A percentile compares a stretch with the other conserved stretches of the same genome.
Evolutionary conservation across 2,888 invertebrate genomes (phyloP).

Genomic region (Drosophila ezoana): DNA sequence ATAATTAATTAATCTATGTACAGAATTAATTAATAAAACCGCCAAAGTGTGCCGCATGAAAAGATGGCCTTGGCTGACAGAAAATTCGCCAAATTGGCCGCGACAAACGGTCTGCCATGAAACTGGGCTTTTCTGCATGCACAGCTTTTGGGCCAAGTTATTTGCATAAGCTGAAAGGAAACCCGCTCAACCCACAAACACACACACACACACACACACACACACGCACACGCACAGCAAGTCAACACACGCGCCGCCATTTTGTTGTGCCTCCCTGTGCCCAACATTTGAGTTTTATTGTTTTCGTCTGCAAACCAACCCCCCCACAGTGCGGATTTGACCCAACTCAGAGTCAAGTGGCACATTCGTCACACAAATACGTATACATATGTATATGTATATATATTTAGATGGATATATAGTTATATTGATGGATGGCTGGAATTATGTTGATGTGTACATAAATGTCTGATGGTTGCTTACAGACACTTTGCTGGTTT

Average conservation of each 20-base stretch:
- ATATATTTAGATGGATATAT: slow-evolving; percentile 8
- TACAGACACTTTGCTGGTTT: slow-evolving; percentile 54
- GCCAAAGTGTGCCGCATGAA: slow-evolving; percentile 3
- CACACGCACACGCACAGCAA: slow-evolving; percentile 10
- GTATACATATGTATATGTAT: slow-evolving; percentile 5
- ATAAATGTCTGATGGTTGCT: slow-evolving; percentile 40
- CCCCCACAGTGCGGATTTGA: slow-evolving; percentile 1
- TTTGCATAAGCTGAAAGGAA: slow-evolving; percentile 47
- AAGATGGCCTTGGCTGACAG: slow-evolving; percentile 18
- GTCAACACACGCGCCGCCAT: slow-evolving; percentile 57
- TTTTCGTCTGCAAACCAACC: slow-evolving; percentile 45
- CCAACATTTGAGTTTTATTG: slow-evolving; percentile 51
- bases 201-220: neutral
- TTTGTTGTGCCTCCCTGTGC: slow-evolving; percentile 38
- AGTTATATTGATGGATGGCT: slow-evolving; percentile 27
- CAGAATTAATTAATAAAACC: slow-evolving; percentile 22
- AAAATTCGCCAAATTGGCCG: slow-evolving; percentile 15
- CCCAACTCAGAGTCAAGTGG: slow-evolving; percentile 33
- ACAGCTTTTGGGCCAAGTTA: slow-evolving; percentile 22
- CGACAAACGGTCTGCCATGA: slow-evolving; percentile 35
- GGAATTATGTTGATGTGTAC: slow-evolving; percentile 45
- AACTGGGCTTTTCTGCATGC: slow-evolving; percentile 14
- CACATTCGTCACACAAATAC: slow-evolving; percentile 13
- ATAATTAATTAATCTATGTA: slow-evolving; percentile 16
- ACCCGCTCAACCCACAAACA: slow-evolving; percentile 31